Percentiles rank a stretch among this genome's conserved stretches.
Conservation (phyloP, 2,113 vertebrate species). For the Cisticola juncidis region DNA sequence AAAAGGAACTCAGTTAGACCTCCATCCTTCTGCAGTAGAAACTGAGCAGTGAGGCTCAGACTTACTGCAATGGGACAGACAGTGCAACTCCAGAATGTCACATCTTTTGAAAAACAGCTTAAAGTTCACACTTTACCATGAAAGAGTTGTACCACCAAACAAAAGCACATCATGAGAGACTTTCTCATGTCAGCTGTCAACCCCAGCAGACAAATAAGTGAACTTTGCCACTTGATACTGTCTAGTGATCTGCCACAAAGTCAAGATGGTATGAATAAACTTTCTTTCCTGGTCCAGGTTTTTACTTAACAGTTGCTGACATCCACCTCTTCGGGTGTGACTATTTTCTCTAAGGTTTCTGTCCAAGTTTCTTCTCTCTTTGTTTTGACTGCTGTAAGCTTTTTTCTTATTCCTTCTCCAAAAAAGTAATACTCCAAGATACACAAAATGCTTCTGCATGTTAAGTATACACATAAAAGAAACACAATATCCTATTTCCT, state of each 20-base stretch:
- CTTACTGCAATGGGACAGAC: neutral
- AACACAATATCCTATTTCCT: neutral
- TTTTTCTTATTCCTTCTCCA: neutral
- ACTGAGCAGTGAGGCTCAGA: neutral
- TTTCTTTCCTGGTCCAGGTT: neutral
- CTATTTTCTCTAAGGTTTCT: neutral
- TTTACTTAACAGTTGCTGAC: neutral
- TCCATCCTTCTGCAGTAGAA: neutral
- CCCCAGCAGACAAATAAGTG: neutral
- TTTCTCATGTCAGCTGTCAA: neutral
- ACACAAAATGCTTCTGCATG: neutral
- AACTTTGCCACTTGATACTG: neutral
- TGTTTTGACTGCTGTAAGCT: neutral
- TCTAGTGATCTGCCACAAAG: neutral
- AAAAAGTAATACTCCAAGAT: neutral
- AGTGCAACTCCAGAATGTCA: neutral
- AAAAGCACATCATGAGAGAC: neutral
- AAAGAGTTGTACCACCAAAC: neutral
- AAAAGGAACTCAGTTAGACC: neutral
- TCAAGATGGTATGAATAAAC: neutral
- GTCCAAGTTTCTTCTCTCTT: neutral
- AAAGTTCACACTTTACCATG: neutral
- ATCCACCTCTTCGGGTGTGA: neutral
- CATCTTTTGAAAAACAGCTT: neutral
- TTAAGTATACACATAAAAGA: neutral